Base-by-base conservation (phyloP, 2,888 invertebrate species). In the Seira ritae region DNA sequence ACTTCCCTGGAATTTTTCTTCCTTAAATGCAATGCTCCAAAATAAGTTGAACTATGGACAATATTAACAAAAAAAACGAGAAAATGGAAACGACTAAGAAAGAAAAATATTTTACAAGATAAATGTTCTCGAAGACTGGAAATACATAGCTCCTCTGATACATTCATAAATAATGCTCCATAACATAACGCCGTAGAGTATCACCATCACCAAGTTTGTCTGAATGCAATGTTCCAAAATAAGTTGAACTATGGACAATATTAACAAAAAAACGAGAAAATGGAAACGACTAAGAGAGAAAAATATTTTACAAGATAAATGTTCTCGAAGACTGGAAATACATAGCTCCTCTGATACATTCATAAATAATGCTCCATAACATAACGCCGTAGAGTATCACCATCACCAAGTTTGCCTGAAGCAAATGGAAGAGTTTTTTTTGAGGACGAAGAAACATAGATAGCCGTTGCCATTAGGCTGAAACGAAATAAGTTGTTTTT, bases 231-330 rank as follows among this genome's bases (percentile, higher is more conserved):
- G 31, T 8, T 31, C n/a, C n/a, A n/a, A n/a, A 8, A 31, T 4
- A 31, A 31, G 3, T 31, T 31, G 31, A 31, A 31, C 31, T 31
- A 31, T 4, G 31, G 31, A 8, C 31, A 31, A 31, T 31, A 31
- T 31, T 31, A 31, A 31, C n/a, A n/a, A n/a, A n/a, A n/a, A n/a
- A n/a, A n/a, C n/a, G 31, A 31, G 31, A 31, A 31, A 31, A 31
- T 31, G 31, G 31, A 31, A 3, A 23, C 50, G 50, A 24, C 24
- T 50, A 72, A 19, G 24, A 42, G 42, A 55, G 65, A 66, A 74
- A 74, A 74, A 66, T 66, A 67, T 50, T 67, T 74, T 24, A 74
- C 66, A 74, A 74, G 74, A 74, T 74, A 67, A 74, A 74, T 74
- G 67, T 74, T 37, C 74, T 74, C 46, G 74, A 74, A 46, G 42